These are phyloP conservation scores for Plemyria rubiginata DNA, from an alignment of 2,888 invertebrate genomes.

Conservation along the genomic window DNA sequence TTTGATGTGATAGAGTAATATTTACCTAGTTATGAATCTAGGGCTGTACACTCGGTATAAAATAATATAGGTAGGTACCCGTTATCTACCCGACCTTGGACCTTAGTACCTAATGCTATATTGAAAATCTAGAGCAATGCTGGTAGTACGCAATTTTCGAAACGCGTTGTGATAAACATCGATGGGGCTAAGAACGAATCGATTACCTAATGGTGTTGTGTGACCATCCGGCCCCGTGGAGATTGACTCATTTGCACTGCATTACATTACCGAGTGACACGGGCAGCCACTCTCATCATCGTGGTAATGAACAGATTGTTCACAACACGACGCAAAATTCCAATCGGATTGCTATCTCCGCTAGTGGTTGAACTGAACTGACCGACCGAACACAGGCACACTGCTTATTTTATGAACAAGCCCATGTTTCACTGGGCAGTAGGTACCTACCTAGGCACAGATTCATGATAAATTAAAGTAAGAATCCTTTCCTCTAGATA, in stretches of 20 bases:
- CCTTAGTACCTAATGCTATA: not conserved
- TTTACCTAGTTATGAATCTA: too few species aligned
- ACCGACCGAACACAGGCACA: too few species aligned
- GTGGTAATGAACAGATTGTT: slow-evolving; percentile 71
- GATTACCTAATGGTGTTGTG: slow-evolving; percentile 81
- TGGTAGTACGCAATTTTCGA: slow-evolving; percentile 20
- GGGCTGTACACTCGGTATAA: not conserved
- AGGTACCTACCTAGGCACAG: too few species aligned
- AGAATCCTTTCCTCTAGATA: not conserved
- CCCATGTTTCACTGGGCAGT: too few species aligned
- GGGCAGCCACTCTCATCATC: slow-evolving; percentile 82
- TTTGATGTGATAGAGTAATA: too few species aligned
- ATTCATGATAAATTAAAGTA: not conserved
- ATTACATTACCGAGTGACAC: slow-evolving; percentile 83
- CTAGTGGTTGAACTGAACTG: slow-evolving; percentile 5
- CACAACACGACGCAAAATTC: slow-evolving; percentile 54
- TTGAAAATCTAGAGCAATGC: not conserved
- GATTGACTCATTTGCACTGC: slow-evolving; percentile 85
- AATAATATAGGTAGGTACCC: not conserved
- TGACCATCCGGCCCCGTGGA: slow-evolving; percentile 74
- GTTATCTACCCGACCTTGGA: not conserved
- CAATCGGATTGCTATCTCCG: slow-evolving; percentile 46
- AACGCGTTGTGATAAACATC: slow-evolving; percentile 45
- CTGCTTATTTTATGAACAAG: not conserved
- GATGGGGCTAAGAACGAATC: slow-evolving; percentile 68